Evolutionary conservation across 2,888 invertebrate species (phyloP).

Genomic region (Nephrotoma flavescens): DNA sequence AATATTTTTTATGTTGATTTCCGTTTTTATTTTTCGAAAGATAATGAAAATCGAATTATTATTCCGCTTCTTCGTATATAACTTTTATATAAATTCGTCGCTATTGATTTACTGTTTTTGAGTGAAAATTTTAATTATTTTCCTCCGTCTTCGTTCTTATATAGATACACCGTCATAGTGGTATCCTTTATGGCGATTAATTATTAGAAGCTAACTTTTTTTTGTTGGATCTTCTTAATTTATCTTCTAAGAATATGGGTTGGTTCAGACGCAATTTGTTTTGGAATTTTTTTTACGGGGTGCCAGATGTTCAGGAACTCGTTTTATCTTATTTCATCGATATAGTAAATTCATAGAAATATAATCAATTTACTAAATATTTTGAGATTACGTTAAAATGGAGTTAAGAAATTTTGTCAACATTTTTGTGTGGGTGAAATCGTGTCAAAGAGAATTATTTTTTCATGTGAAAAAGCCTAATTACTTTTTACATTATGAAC

Average conservation of each 20-base stretch:
- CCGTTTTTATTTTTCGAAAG: background rate
- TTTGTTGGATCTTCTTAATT: background rate
- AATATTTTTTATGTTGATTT: background rate
- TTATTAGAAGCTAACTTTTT: background rate
- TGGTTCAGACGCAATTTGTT: background rate
- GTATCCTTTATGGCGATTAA: background rate
- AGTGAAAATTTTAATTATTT: background rate
- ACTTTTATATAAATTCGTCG: background rate
- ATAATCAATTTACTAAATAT: background rate
- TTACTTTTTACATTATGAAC: too few relatives aligned
- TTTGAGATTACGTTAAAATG: background rate
- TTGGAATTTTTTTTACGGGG: background rate
- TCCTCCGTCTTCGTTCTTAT: background rate
- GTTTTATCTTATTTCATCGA: background rate
- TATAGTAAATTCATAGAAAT: background rate
- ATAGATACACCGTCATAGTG: background rate
- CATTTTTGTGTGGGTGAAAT: too few relatives aligned
- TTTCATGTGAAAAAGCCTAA: too few relatives aligned
- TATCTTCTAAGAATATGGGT: background rate
- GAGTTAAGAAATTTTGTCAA: background rate
- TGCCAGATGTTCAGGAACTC: background rate
- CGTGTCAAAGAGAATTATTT: too few relatives aligned
- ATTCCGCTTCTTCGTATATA: background rate
- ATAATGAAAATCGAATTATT: background rate
- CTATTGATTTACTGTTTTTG: background rate